A percentile compares a stretch with the other conserved stretches of the same genome.
phyloP scores from a whole-genome alignment of 2,888 invertebrate genomes.

The Drosophila histrio region DNA sequence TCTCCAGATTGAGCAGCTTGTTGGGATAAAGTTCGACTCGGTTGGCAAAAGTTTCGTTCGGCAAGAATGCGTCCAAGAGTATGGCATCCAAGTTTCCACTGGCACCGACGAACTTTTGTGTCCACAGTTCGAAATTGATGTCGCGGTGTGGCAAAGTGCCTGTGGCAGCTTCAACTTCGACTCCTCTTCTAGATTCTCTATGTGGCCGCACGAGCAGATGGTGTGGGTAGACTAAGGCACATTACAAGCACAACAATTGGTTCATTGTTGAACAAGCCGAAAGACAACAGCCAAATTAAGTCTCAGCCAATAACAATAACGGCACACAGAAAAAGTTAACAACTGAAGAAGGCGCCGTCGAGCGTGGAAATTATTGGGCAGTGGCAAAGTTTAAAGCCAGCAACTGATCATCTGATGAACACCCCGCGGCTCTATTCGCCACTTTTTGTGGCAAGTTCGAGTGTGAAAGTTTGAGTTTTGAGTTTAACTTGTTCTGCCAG shows the following conservation, averaged over 20 bases:
- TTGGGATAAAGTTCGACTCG: constrained; percentile 82
- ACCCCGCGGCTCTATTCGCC: constrained; percentile 44
- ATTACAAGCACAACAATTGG: constrained; percentile 48
- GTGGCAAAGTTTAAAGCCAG: constrained; percentile 64
- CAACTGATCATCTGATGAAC: constrained; percentile 62
- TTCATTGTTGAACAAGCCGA: constrained; percentile 52
- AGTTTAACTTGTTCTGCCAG: constrained; percentile 55
- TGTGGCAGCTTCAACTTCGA: background rate
- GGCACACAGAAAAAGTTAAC: constrained; percentile 51
- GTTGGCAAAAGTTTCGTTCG: constrained; percentile 78
- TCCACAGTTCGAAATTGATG: constrained; percentile 82
- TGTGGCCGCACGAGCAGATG: constrained; percentile 81
- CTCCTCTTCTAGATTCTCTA: constrained; percentile 11
- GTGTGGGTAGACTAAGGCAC: constrained; percentile 82
- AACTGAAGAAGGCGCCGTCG: constrained; percentile 67
- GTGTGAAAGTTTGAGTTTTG: constrained; percentile 44
- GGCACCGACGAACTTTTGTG: constrained; percentile 83
- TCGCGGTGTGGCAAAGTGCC: constrained; percentile 60
- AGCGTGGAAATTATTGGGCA: constrained; percentile 76
- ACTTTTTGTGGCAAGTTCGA: constrained; percentile 36
- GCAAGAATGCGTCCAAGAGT: constrained; percentile 80
- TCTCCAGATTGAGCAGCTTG: constrained; percentile 81
- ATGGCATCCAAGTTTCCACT: constrained; percentile 81
- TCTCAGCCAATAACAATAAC: constrained; percentile 43
- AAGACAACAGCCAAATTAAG: constrained; percentile 39